Base-by-base conservation (phyloP, 1,140 invertebrate genomes). In the Bactericera cockerelli region DNA sequence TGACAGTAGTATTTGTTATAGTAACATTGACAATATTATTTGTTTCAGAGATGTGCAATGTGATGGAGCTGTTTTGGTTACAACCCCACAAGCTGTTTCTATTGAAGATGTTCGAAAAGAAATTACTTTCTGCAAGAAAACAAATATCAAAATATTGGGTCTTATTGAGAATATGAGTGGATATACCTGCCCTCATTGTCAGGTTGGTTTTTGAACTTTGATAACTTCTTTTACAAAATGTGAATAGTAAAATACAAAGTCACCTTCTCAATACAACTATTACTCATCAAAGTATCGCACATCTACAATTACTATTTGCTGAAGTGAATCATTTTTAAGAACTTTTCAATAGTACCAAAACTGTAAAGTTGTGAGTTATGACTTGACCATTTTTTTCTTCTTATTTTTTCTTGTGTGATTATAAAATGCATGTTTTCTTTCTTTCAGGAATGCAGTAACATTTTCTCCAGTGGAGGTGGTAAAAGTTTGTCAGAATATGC, bases 41-140 rank as follows among this genome's bases (percentile, higher is more conserved):
- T n/a, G n/a, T 57, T 26, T 28, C 56, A 57, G 56, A 22, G 26
- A 59, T 21, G 28, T 59, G 36, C 36, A 33, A 8, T 42, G 57
- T 53, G 57, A 59, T 42, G 57, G 39, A 38, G 65, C 65, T n/a
- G 72, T 96, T 39, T 75, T 95, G 53, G 82, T 95, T 1, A 93
- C 89, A 38, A 94, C 92, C 10, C 92, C 92, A 2, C 91, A 93
- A 73, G 88, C 91, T 73, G 81, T 92, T 26, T 80, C 90, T 0
- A 73, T 94, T 25, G 72, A 91, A 36, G 93, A 97, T 74, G 93
- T 97, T 1, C 76, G 92, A 19, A 95, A 95, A 72, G 91, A 97
- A 77, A 85, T 96, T 13, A 83, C 85, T 64, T 97, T 96, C 74
- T 96, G 92, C 70, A 75, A 74, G 61, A 93, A 93, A 73, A 81